Conservation (phyloP, 2,113 vertebrate genomes). For the Pollimyrus isidori region DNA sequence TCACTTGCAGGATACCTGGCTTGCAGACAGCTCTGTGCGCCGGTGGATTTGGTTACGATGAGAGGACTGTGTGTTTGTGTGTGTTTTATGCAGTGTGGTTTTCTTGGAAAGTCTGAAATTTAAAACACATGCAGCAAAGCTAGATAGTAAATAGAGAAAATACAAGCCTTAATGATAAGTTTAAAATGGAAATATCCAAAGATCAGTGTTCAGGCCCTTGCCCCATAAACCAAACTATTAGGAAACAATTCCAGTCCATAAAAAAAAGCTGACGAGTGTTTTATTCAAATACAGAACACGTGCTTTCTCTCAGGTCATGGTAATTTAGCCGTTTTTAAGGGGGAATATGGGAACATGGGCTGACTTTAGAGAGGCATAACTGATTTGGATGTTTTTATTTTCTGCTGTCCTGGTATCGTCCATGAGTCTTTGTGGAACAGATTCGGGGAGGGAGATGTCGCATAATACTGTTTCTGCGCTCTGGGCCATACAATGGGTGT, state of each 20-base stretch:
- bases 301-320: slow-evolving; percentile 17
- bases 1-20: neutral
- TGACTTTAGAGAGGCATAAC: neutral
- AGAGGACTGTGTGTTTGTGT: neutral
- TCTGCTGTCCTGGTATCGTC: neutral
- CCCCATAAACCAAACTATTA: slow-evolving; percentile 56
- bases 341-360: neutral
- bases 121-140: slow-evolving; percentile 40
- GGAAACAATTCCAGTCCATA: slow-evolving; percentile 44
- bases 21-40: neutral
- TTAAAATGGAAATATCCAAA: slow-evolving; percentile 59
- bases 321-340: neutral
- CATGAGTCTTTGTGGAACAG: neutral
- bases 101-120: slow-evolving; percentile 28
- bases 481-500: neutral
- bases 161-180: slow-evolving; percentile 51
- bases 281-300: slow-evolving; percentile 49
- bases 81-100: neutral
- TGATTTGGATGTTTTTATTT: neutral
- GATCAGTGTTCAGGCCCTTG: slow-evolving; percentile 36
- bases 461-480: neutral
- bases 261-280: slow-evolving; percentile 56
- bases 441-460: neutral
- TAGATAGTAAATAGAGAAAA: slow-evolving; percentile 47
- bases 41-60: neutral